Conservation (phyloP, 2,113 vertebrate species). For the Megaptera novaeangliae region DNA sequence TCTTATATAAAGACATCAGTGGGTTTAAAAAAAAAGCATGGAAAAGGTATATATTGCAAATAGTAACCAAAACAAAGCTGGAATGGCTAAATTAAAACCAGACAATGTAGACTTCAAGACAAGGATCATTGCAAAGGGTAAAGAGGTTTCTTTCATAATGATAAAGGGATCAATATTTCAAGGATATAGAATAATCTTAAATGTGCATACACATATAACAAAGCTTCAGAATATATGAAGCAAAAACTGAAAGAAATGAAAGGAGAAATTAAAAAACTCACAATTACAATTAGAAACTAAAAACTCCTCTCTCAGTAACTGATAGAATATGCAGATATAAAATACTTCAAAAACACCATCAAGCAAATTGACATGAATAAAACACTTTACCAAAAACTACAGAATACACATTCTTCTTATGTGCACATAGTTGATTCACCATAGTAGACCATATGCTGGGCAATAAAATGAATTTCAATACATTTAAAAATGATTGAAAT, state of each 20-base stretch:
- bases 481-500: background rate
- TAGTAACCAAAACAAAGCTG: background rate
- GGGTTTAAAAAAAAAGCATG: background rate
- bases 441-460: background rate
- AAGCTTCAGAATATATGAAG: background rate
- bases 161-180: background rate
- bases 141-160: background rate
- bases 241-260: background rate
- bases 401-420: background rate
- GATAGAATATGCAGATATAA: background rate
- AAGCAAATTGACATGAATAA: background rate
- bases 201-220: background rate
- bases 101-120: background rate
- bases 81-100: background rate
- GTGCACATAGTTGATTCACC: background rate
- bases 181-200: background rate
- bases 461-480: background rate
- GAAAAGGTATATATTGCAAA: background rate
- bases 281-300: background rate
- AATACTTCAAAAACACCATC: background rate
- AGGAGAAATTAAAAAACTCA: background rate
- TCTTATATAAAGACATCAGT: background rate
- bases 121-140: background rate
- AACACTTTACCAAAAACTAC: background rate
- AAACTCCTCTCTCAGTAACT: background rate